A percentile compares a stretch with the other conserved stretches of the same genome.
These are phyloP conservation scores for Gambusia holbrooki DNA, from an alignment of 2,113 vertebrate genomes.

Conservation along the genomic window DNA sequence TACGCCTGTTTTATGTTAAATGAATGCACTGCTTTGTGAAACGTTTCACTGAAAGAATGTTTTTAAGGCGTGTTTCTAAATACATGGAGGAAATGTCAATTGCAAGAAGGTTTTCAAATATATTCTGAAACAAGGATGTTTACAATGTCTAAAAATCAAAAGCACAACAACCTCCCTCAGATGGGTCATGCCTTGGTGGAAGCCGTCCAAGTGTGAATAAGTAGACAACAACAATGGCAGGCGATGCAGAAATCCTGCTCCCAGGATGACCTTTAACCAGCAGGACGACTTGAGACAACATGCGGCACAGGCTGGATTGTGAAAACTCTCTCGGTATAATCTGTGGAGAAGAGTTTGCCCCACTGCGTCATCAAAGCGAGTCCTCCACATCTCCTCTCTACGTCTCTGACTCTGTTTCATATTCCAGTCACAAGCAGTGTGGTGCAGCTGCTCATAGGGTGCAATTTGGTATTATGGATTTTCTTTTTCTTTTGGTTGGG, in stretches of 20 bases:
- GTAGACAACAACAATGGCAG: conserved; percentile 23
- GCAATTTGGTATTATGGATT: conserved; percentile 63
- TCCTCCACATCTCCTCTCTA: conserved; percentile 48
- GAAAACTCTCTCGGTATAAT: conserved; percentile 47
- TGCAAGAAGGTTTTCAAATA: background rate
- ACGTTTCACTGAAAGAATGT: conserved; percentile 24
- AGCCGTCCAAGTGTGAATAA: conserved; percentile 31
- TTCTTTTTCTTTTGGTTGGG: conserved; percentile 5
- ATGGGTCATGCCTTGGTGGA: conserved; percentile 10
- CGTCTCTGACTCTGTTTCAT: conserved; percentile 63
- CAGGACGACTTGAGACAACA: conserved; percentile 14
- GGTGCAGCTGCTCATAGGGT: conserved; percentile 65
- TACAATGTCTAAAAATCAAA: background rate
- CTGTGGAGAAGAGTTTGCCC: conserved; percentile 52
- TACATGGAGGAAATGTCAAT: background rate
- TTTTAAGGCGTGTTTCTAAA: conserved; percentile 28
- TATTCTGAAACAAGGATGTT: background rate
- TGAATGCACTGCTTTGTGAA: conserved; percentile 39
- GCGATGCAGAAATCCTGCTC: conserved; percentile 56
- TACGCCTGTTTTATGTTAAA: conserved; percentile 25
- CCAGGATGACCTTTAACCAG: conserved; percentile 65
- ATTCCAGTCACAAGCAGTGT: conserved; percentile 70
- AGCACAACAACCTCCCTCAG: background rate
- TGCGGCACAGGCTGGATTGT: conserved; percentile 17
- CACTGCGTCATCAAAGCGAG: conserved; percentile 70